A percentile compares a stretch with the other conserved stretches of the same genome.
Conservation (phyloP, 2,113 vertebrate genomes). For the Charadrius vociferus region DNA sequence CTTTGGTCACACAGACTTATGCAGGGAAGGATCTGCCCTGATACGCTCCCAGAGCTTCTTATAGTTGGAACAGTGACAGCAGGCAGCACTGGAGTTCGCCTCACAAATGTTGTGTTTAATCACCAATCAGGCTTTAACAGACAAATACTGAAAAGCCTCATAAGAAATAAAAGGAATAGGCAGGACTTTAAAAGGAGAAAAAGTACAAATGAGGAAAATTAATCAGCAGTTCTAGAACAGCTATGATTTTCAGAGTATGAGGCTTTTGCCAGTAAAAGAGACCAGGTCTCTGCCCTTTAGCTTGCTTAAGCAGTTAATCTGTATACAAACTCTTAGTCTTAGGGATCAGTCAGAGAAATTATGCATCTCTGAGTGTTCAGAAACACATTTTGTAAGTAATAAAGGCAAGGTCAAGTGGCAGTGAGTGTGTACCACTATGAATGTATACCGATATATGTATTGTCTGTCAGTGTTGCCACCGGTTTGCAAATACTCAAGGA, state of each 20-base stretch:
- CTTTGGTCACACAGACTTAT: background rate
- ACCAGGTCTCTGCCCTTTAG: background rate
- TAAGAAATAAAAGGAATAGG: background rate
- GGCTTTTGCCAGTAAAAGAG: background rate
- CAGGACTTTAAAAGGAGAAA: background rate
- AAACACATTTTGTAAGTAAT: background rate
- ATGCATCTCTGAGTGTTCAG: background rate
- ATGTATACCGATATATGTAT: background rate
- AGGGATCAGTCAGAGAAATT: background rate
- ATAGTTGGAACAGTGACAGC: background rate
- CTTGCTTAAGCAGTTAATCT: constrained; percentile 13
- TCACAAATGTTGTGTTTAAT: constrained; percentile 29
- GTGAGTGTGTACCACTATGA: rapidly evolving
- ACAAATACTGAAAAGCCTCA: constrained; percentile 4
- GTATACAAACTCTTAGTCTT: background rate
- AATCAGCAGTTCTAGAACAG: background rate
- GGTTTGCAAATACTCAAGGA: background rate
- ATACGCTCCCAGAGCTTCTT: background rate
- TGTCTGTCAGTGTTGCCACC: background rate
- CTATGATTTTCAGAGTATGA: background rate
- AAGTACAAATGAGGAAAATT: background rate
- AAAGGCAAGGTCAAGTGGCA: background rate
- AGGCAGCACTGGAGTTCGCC: background rate
- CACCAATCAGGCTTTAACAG: constrained; percentile 19
- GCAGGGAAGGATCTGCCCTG: background rate